Conservation (phyloP, 2,888 invertebrate genomes). For the Salpingus planirostris region DNA sequence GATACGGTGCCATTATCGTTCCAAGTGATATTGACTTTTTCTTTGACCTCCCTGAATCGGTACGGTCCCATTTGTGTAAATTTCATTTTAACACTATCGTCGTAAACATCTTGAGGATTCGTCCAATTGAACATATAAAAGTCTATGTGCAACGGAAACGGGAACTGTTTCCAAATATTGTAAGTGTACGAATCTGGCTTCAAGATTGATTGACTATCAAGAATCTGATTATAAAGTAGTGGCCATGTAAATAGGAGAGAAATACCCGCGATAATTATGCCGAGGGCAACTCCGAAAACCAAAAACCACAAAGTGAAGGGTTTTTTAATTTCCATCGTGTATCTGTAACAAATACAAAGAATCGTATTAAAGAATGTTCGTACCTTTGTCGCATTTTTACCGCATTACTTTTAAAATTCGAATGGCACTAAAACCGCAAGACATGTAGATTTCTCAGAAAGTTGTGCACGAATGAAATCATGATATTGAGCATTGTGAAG, state of each 20-base stretch:
- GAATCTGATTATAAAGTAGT: conserved; percentile 12
- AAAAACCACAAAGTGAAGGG: too few species aligned
- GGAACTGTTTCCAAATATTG: conserved; percentile 61
- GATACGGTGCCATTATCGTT: conserved; percentile 63
- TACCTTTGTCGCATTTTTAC: too few species aligned
- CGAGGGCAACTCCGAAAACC: conserved; percentile 2
- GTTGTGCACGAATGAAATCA: too few species aligned
- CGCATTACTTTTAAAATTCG: too few species aligned
- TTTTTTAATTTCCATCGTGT: too few species aligned
- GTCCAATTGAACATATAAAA: conserved; percentile 75
- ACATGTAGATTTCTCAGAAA: too few species aligned
- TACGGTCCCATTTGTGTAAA: conserved; percentile 54
- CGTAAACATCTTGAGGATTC: conserved; percentile 57
- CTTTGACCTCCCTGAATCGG: conserved; percentile 56
- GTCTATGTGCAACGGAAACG: conserved; percentile 55
- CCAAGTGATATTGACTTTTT: conserved; percentile 66
- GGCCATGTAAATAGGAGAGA: conserved; percentile 16
- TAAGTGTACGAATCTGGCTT: conserved; percentile 53
- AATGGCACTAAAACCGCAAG: too few species aligned
- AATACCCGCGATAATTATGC: not conserved
- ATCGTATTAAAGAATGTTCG: too few species aligned
- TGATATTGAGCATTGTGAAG: too few species aligned
- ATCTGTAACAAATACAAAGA: too few species aligned
- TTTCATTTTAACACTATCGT: conserved; percentile 47
- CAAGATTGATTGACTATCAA: conserved; percentile 37